Evolutionary conservation across 2,797 vertebrate species (phyloP), one percentile per base, ranked within the genome.

Genomic region (Sardinella longiceps): DNA sequence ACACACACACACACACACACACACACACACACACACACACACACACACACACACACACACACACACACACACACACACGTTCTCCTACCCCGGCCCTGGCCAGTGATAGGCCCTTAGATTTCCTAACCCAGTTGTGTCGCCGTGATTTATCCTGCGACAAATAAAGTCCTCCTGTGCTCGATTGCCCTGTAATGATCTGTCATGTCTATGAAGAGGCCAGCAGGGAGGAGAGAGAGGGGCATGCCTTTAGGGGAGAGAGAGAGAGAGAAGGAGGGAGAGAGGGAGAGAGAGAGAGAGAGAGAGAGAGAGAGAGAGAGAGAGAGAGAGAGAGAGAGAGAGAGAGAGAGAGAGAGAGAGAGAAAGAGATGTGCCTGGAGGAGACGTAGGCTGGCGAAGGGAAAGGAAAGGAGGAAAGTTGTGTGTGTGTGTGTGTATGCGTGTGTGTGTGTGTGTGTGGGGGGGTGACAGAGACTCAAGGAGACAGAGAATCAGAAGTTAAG

Each of bases 131-230:
- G 89, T 92, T 90, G 88, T 90, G 90, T 93, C 92, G 80, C 86
- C 84, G 88, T 94, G 93, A 95, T 95, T 94, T 92, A 94, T 95
- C 87, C 91, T 82, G 56, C 84, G 89, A 93, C 90, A 91, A 92
- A 93, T 89, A 91, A 89, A 90, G 90, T 90, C 88, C 89, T 88
- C 88, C 70, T 82, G 87, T 90, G 87, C 89, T 88, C 87, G 86
- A 91, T 87, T 90, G 91, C 90, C 90, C 91, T 82, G 86, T 92
- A 93, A 94, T 93, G 90, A 93, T 93, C 86, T 89, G 93, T 92
- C 91, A 92, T 86, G 83, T 89, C 33, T 23, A 80, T 50, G 85
- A 66, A 83, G 53, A 30, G 85, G 80, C 37, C 85, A 87, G 83
- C 74, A 84, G 53, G 37, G 90, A 90, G 92, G 87, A 83, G 80